A percentile compares a stretch with the other conserved stretches of the same genome.
These are phyloP conservation scores for Dolichotis patagonum DNA, from an alignment of 2,113 vertebrate species.

Conservation along the genomic window DNA sequence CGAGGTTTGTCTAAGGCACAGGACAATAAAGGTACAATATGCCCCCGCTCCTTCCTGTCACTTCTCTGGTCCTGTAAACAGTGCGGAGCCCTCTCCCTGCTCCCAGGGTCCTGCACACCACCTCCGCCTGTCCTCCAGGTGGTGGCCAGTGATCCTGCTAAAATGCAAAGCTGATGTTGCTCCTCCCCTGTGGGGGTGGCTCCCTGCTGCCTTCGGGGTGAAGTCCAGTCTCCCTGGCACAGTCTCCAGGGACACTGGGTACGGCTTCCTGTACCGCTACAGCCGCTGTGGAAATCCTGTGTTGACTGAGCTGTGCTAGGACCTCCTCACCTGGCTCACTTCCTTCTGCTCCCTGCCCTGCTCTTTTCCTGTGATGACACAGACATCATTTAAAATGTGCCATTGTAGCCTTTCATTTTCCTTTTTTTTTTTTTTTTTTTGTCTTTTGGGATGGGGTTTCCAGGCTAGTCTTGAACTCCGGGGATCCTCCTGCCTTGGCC, in stretches of 20 bases:
- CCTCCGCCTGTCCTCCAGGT: not conserved
- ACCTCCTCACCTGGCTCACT: not conserved
- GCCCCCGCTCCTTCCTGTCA: not conserved
- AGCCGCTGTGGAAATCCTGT: not conserved
- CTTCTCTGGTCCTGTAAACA: not conserved
- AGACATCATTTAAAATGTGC: not conserved
- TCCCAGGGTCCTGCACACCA: accelerated
- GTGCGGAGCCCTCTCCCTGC: not conserved
- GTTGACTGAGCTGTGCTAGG: not conserved
- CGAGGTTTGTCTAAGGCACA: not conserved
- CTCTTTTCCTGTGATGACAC: not conserved
- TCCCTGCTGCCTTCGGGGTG: not conserved
- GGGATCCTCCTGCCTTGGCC: not conserved
- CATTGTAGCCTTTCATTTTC: not conserved
- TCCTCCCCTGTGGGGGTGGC: not conserved
- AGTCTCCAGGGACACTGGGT: not conserved
- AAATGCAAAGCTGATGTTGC: not conserved
- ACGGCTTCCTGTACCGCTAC: too few species aligned
- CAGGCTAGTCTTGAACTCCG: not conserved
- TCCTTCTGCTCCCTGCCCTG: not conserved
- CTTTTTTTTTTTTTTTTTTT: not conserved
- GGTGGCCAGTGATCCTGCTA: not conserved
- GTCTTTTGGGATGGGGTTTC: not conserved
- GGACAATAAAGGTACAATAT: not conserved
- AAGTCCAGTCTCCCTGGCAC: not conserved